Base-by-base conservation (phyloP, 2,113 vertebrate species). In the Entomyzon cyanotis region DNA sequence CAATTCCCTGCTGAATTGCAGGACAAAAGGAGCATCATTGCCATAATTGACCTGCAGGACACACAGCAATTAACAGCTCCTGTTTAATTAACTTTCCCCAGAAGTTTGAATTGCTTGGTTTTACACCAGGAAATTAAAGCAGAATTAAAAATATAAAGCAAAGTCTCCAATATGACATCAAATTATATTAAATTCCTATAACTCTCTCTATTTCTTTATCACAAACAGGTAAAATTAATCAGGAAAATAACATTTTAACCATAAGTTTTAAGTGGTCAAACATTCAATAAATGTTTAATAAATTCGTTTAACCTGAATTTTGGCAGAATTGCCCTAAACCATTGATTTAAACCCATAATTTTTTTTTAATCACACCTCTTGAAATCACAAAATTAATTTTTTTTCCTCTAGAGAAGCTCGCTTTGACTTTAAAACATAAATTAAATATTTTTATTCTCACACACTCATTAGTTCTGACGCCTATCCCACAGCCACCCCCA, bases 91-190 rank as follows among this genome's bases (percentile, higher is more conserved):
- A 14, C 56, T 58, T 86, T 31, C 44, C 13, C n/a, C 35, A 53
- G 31, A 67, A 42, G 49, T 11, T 8, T 5, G 31, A 37, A 22
- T 59, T 31, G 37, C 33, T 80, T 27, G 16, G 14, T 22, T 84
- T 47, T 31, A 15, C 5, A 39, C 23, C 3, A 4, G 7, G 31
- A 39, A 56, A 77, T 44, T 19, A 31, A 24, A n/a, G 14, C 37
- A 37, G 37, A 37, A 21, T 12, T 4, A 28, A 64, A 74, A 19
- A 65, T 2, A 3, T 10, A 49, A 39, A 12, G 22, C 16, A 35
- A n/a, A 1, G 11, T 16, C 69, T 31, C 49, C 24, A 17, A 4
- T 2, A 9, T 1, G 3, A 39, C 25, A 28, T 1, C 1, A 52
- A 25, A n/a, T 37, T 1, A 2, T 3, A 30, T 2, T 27, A 55